Evolutionary conservation across 2,888 invertebrate genomes (phyloP), one percentile per base, ranked within the genome.

Genomic region (Apamea crenata): DNA sequence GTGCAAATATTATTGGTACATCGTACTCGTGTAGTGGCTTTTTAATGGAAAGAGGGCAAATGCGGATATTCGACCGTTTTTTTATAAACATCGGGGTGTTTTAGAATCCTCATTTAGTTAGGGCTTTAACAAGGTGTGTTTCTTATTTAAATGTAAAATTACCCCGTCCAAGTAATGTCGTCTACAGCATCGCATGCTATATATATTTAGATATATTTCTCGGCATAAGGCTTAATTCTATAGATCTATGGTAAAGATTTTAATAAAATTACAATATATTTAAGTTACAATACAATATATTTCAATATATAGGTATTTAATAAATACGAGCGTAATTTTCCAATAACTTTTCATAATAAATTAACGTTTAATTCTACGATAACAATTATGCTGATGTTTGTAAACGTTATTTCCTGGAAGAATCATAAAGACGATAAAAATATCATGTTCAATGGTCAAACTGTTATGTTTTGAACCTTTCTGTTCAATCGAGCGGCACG

Each of bases 391-490:
- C 32, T 70, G 53, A 44, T 36, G 36, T 36, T 36, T 56, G 29
- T 56, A 29, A 61, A 72, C 44, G 6, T 47, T 25, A 69, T 21
- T 70, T 76, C 14, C 61, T 56, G 47, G 36, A 63, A 70, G 53
- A 56, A 70, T 50, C 40, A 59, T 75, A 61, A 74, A 82, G 14
- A 61, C 25, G 50, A 63, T 29, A 44, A 56, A 73, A 71, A 74
- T 70, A 82, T 73, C 44, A 66, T 80, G 71, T 84, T 63, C 1
- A 68, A 32, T 71, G 18, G 36, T 70, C 47, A 61, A 77, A 71
- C 63, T 74, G 80, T 74, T 86, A 80, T 77, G 84, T 74, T 87
- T 71, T 29, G 73, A 80, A 84, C 84, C 84, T 80, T 87, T 83
- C 79, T 63, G 87, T 73, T 77, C 36, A 73, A 84, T 84, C 74